Conservation (phyloP, 2,113 vertebrate genomes). For the Procavia capensis region DNA sequence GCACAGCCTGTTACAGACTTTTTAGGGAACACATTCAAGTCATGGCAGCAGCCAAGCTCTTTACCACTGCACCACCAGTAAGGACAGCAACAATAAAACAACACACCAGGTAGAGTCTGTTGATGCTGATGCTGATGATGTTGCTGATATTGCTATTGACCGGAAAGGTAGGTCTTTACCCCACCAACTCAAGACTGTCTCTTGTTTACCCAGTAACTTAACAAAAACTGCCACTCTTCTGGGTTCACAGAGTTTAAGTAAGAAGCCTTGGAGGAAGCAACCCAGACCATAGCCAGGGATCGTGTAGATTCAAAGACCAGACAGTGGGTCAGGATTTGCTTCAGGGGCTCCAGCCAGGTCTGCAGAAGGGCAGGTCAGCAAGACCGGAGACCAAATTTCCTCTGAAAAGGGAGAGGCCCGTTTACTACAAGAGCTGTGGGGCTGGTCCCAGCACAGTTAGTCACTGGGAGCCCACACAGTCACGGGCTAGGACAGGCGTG, state of each 20-base stretch:
- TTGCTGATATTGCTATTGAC: background rate
- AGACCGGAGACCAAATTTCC: background rate
- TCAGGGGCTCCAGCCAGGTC: background rate
- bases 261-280: background rate
- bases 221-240: constrained; percentile 6
- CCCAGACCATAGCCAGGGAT: background rate
- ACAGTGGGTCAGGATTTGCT: background rate
- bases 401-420: background rate
- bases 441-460: background rate
- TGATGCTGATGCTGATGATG: background rate
- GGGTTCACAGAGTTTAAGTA: constrained; percentile 11
- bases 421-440: background rate
- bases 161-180: background rate
- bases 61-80: too few relatives aligned
- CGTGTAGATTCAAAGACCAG: background rate
- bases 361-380: background rate
- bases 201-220: background rate
- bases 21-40: too few relatives aligned
- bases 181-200: background rate
- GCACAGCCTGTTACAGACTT: too few relatives aligned
- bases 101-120: too few relatives aligned
- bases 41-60: too few relatives aligned
- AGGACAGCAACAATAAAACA: background rate
- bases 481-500: background rate
- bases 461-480: background rate